Evolutionary conservation across 2,113 vertebrate species (phyloP).

Genomic region (Lanius ludovicianus): DNA sequence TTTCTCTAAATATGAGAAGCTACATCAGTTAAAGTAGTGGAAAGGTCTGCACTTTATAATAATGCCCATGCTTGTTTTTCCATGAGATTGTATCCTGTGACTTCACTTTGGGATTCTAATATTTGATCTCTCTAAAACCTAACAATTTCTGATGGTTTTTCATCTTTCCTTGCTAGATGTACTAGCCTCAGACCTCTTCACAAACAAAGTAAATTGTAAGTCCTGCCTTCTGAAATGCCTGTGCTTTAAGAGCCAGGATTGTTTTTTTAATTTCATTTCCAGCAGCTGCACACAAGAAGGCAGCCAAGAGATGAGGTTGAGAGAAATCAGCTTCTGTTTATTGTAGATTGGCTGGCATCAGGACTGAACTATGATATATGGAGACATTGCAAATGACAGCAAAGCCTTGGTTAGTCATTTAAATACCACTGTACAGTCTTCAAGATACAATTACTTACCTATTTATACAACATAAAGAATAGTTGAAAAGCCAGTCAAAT

Average conservation of each 20-base stretch:
- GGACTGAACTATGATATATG: background rate
- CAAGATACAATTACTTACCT: background rate
- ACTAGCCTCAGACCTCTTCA: background rate
- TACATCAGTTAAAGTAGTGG: background rate
- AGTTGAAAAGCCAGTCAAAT: background rate
- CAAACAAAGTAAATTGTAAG: background rate
- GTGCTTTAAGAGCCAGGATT: background rate
- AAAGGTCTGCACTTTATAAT: background rate
- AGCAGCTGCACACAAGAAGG: background rate
- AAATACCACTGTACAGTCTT: background rate
- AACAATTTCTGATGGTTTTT: background rate
- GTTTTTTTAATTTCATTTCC: background rate
- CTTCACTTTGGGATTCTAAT: background rate
- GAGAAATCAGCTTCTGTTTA: background rate
- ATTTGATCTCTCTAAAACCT: background rate
- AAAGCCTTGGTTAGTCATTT: background rate
- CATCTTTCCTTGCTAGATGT: background rate
- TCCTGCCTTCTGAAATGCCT: background rate
- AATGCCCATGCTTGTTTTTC: background rate
- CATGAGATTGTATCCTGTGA: background rate
- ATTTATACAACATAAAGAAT: background rate
- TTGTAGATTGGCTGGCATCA: background rate
- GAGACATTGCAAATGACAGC: background rate
- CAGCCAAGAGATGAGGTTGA: background rate
- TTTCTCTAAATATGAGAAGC: background rate